Percentiles rank a stretch among this genome's conserved stretches.
These are phyloP conservation scores for Hermaeophaga mercurialis DNA, from an alignment of 2,888 invertebrate species.

Conservation along the genomic window DNA sequence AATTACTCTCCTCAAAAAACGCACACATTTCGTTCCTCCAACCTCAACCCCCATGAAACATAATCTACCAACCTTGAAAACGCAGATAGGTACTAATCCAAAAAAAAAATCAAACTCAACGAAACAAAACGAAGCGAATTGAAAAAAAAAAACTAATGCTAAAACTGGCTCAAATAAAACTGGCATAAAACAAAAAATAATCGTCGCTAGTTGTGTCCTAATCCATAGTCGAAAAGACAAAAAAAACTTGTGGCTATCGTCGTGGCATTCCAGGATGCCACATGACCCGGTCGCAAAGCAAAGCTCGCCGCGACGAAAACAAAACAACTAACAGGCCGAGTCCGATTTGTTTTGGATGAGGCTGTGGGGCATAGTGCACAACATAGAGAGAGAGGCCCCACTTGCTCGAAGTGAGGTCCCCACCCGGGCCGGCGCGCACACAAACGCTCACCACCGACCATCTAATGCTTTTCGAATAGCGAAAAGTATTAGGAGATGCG, in stretches of 20 bases:
- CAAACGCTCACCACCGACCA: constrained; percentile 35
- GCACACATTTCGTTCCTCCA: too few species aligned
- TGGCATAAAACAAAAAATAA: constrained; percentile 30
- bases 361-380: constrained; percentile 28
- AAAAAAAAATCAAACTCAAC: constrained; percentile 7
- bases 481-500: constrained; percentile 25
- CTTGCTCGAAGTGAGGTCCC: constrained; percentile 38
- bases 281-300: constrained; percentile 24
- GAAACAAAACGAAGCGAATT: background rate
- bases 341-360: constrained; percentile 25
- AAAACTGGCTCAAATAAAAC: constrained; percentile 36
- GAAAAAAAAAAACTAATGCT: constrained; percentile 24
- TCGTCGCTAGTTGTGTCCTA: constrained; percentile 9
- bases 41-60: constrained; percentile 14
- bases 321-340: constrained; percentile 26
- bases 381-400: constrained; percentile 9
- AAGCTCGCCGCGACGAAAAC: constrained; percentile 24
- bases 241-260: constrained; percentile 25
- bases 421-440: background rate
- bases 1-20: too few species aligned
- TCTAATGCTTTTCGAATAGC: constrained; percentile 38
- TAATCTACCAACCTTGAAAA: constrained; percentile 20
- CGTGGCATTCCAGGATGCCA: constrained; percentile 20
- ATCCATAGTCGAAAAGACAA: constrained; percentile 34
- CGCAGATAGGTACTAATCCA: constrained; percentile 8